Percentiles rank a stretch among this genome's conserved stretches.
Evolutionary conservation across 2,888 invertebrate species (phyloP).

Genomic region (Ophion obscuratus): DNA sequence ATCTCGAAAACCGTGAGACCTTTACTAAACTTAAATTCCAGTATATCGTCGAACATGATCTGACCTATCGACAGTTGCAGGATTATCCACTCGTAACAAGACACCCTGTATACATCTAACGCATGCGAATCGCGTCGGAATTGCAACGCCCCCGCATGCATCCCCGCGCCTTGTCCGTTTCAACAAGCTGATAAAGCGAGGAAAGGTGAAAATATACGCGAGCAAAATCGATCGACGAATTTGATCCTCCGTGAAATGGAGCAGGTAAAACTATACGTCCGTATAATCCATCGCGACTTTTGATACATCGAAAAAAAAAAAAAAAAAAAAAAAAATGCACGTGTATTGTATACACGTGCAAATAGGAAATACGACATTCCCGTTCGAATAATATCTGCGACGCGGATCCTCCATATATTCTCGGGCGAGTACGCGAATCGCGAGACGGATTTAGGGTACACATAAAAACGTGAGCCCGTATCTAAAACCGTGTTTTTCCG

Average conservation of each 20-base stretch:
- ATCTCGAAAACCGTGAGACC: too few relatives aligned
- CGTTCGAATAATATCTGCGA: constrained; percentile 27
- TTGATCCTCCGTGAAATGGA: constrained; percentile 64
- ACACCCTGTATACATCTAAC: background rate
- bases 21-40: too few relatives aligned
- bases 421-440: constrained; percentile 23
- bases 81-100: too few relatives aligned
- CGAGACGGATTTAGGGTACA: constrained; percentile 50
- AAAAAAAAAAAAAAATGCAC: background rate
- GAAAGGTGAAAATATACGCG: constrained; percentile 31
- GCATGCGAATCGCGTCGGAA: constrained; percentile 27
- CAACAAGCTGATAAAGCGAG: constrained; percentile 28
- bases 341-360: background rate
- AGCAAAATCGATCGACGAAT: constrained; percentile 54
- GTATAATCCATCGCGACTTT: constrained; percentile 62
- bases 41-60: too few relatives aligned
- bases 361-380: constrained; percentile 5
- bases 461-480: constrained; percentile 34
- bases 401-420: background rate
- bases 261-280: constrained; percentile 38
- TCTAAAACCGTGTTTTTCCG: constrained; percentile 33
- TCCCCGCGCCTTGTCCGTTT: constrained; percentile 6
- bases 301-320: constrained; percentile 34
- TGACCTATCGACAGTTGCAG: too few relatives aligned
- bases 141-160: constrained; percentile 25